These are phyloP conservation scores for Apomyelois bistriatella DNA, from an alignment of 2,888 invertebrate genomes.

Conservation along the genomic window DNA sequence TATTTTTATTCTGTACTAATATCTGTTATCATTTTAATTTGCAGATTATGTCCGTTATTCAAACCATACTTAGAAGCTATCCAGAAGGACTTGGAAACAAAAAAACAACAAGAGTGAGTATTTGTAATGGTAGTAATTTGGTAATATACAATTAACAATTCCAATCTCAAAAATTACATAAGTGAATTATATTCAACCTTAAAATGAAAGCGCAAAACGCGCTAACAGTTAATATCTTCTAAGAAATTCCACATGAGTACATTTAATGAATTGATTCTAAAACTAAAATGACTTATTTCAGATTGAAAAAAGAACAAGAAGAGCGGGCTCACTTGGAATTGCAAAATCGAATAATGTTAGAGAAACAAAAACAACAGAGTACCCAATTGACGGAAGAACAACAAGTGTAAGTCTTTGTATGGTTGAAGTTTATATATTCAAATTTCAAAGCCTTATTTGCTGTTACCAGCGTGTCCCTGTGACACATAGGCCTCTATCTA, in stretches of 20 bases:
- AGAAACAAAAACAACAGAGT: conserved; percentile 82
- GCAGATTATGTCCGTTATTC: conserved; percentile 91
- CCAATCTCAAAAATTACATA: too few relatives aligned
- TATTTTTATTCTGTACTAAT: too few relatives aligned
- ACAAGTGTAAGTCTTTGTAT: conserved; percentile 64
- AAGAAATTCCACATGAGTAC: too few relatives aligned
- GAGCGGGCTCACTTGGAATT: conserved; percentile 78
- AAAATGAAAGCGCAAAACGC: too few relatives aligned
- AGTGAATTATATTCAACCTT: too few relatives aligned
- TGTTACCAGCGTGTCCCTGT: too few relatives aligned
- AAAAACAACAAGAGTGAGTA: conserved; percentile 75
- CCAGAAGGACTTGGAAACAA: conserved; percentile 91
- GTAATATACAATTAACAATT: too few relatives aligned
- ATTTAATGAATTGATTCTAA: too few relatives aligned
- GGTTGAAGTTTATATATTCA: too few relatives aligned
- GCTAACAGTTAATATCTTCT: too few relatives aligned
- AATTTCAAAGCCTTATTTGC: too few relatives aligned
- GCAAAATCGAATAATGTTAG: conserved; percentile 80
- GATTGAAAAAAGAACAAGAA: conserved; percentile 77
- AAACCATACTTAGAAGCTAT: conserved; percentile 95
- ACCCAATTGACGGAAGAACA: conserved; percentile 82
- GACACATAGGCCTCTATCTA: too few relatives aligned
- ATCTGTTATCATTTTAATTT: conserved; percentile 22
- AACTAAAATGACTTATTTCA: conserved; percentile 22
- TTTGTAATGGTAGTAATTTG: not conserved